Conservation (phyloP, 2,888 invertebrate genomes). For the Tortrix viridana region DNA sequence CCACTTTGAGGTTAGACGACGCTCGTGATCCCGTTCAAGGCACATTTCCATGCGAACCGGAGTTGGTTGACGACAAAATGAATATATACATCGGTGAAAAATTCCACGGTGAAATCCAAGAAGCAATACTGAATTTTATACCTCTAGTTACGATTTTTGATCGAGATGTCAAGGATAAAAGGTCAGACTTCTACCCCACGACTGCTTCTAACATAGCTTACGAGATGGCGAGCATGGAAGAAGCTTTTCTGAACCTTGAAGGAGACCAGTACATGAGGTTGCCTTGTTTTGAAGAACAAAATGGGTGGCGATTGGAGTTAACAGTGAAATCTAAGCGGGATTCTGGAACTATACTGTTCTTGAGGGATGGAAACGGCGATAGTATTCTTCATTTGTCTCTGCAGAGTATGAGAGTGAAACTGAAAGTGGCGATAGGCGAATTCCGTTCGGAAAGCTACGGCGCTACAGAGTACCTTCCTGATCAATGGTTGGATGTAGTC, state of each 20-base stretch:
- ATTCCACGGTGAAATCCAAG: slow-evolving; percentile 76
- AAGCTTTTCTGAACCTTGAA: slow-evolving; percentile 64
- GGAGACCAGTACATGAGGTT: slow-evolving; percentile 67
- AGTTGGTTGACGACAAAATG: slow-evolving; percentile 64
- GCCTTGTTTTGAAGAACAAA: slow-evolving; percentile 66
- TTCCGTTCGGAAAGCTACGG: slow-evolving; percentile 65
- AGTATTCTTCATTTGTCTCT: slow-evolving; percentile 66
- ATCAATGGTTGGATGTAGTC: slow-evolving; percentile 71
- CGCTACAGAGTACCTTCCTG: slow-evolving; percentile 60
- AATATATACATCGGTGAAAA: slow-evolving; percentile 70
- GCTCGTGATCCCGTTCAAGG: slow-evolving; percentile 53
- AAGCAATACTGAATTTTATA: slow-evolving; percentile 74
- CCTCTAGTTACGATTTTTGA: slow-evolving; percentile 60
- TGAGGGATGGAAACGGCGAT: slow-evolving; percentile 52
- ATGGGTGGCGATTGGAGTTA: slow-evolving; percentile 68
- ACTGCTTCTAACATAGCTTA: slow-evolving; percentile 69
- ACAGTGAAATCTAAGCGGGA: slow-evolving; percentile 66
- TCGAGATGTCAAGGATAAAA: slow-evolving; percentile 44
- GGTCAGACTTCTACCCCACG: slow-evolving; percentile 55
- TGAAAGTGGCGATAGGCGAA: slow-evolving; percentile 59
- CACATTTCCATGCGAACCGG: slow-evolving; percentile 70
- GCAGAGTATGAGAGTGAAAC: slow-evolving; percentile 68
- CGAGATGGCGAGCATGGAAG: slow-evolving; percentile 65
- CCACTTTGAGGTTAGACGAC: slow-evolving; percentile 69
- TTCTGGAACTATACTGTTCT: slow-evolving; percentile 66